phyloP scores from a whole-genome alignment of 2,797 vertebrate genomes.

The Ptychadena robeensis region DNA sequence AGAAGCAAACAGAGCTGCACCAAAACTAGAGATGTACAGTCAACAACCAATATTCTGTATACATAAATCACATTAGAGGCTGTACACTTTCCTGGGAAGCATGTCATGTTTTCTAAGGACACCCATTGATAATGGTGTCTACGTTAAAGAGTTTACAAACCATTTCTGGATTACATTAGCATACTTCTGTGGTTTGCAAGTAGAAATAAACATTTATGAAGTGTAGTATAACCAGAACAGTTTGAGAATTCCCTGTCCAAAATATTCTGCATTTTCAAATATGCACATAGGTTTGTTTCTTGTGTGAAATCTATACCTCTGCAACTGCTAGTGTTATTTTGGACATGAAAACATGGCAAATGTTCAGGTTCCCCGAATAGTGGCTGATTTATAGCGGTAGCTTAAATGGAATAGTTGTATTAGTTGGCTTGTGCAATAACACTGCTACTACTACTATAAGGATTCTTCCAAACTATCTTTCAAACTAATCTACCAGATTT shows the following conservation, averaged over 20 bases:
- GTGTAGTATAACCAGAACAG: conserved; percentile 26
- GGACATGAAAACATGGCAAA: neutral
- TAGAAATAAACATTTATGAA: conserved; percentile 53
- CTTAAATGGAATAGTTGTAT: neutral
- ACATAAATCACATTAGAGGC: conserved; percentile 40
- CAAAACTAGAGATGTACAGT: neutral
- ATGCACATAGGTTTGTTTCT: conserved; percentile 1
- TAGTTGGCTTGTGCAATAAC: too few relatives aligned
- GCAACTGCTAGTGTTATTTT: neutral
- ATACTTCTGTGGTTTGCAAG: conserved; percentile 45
- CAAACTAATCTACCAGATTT: too few relatives aligned
- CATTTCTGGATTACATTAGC: conserved; percentile 49
- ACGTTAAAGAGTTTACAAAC: conserved; percentile 22
- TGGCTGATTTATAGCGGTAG: neutral
- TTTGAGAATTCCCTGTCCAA: conserved; percentile 9
- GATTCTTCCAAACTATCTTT: too few relatives aligned
- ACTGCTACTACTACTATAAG: too few relatives aligned
- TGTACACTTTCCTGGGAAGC: conserved; percentile 40
- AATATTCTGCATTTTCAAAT: neutral
- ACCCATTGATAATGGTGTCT: conserved; percentile 49
- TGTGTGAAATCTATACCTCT: conserved; percentile 6
- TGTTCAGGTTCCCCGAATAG: neutral
- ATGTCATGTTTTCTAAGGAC: conserved; percentile 56
- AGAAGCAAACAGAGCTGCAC: conserved; percentile 10
- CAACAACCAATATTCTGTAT: conserved; percentile 17